Conservation (phyloP, 2,797 vertebrate species). For the Dromococcyx pavoninus region DNA sequence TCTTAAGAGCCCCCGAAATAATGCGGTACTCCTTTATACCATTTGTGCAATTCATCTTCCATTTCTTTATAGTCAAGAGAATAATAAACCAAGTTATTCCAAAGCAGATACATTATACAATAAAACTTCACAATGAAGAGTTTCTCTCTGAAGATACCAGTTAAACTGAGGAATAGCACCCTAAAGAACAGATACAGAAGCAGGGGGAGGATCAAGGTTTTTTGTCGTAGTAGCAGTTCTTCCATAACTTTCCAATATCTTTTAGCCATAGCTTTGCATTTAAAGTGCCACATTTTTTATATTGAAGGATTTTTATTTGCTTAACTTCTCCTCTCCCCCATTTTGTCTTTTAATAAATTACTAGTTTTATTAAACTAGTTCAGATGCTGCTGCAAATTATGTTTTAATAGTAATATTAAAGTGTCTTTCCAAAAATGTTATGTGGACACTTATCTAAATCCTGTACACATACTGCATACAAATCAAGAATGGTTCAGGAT, state of each 20-base stretch:
- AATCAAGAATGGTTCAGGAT: not conserved
- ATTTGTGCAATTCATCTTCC: not conserved
- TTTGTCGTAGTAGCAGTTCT: not conserved
- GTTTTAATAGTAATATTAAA: slow-evolving; percentile 31
- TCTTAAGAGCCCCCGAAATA: not conserved
- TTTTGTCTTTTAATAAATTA: not conserved
- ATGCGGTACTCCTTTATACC: not conserved
- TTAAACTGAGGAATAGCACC: not conserved
- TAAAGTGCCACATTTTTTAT: not conserved
- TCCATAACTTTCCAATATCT: not conserved
- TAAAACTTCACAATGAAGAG: not conserved
- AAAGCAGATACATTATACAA: not conserved
- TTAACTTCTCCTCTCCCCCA: not conserved
- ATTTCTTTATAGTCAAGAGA: not conserved
- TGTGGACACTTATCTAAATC: not conserved
- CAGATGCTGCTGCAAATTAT: slow-evolving; percentile 61
- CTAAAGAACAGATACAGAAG: not conserved
- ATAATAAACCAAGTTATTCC: not conserved
- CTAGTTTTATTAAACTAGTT: not conserved
- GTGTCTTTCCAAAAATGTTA: not conserved
- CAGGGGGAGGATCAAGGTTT: not conserved
- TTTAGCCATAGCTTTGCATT: not conserved
- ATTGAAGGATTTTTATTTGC: not conserved
- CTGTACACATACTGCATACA: not conserved
- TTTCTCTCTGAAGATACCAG: not conserved